A percentile compares a stretch with the other conserved stretches of the same genome.
Conservation (phyloP, 1,140 invertebrate genomes). For the Elysia chlorotica region DNA sequence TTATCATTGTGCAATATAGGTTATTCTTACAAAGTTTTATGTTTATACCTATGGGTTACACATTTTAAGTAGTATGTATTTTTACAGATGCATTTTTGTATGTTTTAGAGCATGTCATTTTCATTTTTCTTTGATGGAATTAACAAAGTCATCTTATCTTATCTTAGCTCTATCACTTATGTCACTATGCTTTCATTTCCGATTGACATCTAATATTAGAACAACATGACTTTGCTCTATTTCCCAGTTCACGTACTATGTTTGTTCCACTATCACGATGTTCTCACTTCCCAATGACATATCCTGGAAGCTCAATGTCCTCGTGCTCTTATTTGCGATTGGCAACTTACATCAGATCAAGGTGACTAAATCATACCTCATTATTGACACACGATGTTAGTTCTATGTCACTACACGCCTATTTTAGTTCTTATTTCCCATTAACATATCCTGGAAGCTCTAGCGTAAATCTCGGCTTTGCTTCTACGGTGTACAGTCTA, state of each 20-base stretch:
- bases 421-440: background rate
- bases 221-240: background rate
- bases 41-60: no score
- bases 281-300: background rate
- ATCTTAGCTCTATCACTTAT: background rate
- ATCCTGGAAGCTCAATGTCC: no score
- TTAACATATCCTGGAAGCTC: conserved; percentile 25
- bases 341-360: no score
- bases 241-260: background rate
- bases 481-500: conserved; percentile 42
- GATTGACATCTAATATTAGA: background rate
- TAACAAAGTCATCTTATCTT: no score
- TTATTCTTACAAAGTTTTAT: no score
- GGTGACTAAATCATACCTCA: background rate
- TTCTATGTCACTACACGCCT: background rate
- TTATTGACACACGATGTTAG: background rate
- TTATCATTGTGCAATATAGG: no score
- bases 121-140: no score
- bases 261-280: background rate
- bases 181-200: background rate
- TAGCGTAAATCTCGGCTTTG: conserved; percentile 40
- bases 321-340: no score
- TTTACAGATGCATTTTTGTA: no score
- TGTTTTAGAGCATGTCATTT: no score
- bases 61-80: no score